Percentiles rank a stretch among this genome's conserved stretches.
phyloP scores from a whole-genome alignment of 2,888 invertebrate genomes.

The Rhagium mordax region DNA sequence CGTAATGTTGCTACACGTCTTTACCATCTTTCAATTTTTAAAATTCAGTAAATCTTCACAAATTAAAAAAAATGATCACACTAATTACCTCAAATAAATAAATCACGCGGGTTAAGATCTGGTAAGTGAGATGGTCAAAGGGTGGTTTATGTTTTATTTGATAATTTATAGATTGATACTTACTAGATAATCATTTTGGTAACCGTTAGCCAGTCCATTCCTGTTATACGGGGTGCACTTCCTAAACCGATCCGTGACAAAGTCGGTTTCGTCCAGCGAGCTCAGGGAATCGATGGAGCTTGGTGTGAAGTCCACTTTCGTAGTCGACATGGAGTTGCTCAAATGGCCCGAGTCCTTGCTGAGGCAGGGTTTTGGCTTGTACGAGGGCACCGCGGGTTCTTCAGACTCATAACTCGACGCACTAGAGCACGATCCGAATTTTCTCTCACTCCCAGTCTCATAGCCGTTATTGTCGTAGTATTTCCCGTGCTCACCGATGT shows the following conservation, averaged over 20 bases:
- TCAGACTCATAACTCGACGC: constrained; percentile 69
- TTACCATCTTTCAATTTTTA: too few relatives aligned
- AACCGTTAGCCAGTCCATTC: constrained; percentile 58
- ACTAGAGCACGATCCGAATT: constrained; percentile 67
- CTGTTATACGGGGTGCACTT: constrained; percentile 60
- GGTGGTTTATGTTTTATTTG: too few relatives aligned
- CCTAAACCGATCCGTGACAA: constrained; percentile 64
- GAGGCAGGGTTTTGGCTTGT: constrained; percentile 55
- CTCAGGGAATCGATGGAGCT: constrained; percentile 69
- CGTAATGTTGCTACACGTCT: too few relatives aligned
- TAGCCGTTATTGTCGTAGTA: constrained; percentile 65
- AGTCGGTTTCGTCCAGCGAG: constrained; percentile 69
- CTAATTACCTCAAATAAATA: too few relatives aligned
- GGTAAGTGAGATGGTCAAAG: too few relatives aligned
- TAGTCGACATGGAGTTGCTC: constrained; percentile 65
- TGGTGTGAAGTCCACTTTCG: constrained; percentile 66
- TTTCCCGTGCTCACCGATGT: constrained; percentile 51
- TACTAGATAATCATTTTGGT: constrained; percentile 51
- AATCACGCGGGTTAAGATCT: too few relatives aligned
- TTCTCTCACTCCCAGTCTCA: constrained; percentile 64
- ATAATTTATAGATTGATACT: constrained; percentile 43
- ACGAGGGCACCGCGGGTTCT: constrained; percentile 50
- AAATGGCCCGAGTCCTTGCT: constrained; percentile 69
- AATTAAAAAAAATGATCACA: too few relatives aligned
- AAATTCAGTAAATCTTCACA: too few relatives aligned